Evolutionary conservation across 2,888 invertebrate species (phyloP), one percentile per base, ranked within the genome.

Genomic region (Campoplex nolae): DNA sequence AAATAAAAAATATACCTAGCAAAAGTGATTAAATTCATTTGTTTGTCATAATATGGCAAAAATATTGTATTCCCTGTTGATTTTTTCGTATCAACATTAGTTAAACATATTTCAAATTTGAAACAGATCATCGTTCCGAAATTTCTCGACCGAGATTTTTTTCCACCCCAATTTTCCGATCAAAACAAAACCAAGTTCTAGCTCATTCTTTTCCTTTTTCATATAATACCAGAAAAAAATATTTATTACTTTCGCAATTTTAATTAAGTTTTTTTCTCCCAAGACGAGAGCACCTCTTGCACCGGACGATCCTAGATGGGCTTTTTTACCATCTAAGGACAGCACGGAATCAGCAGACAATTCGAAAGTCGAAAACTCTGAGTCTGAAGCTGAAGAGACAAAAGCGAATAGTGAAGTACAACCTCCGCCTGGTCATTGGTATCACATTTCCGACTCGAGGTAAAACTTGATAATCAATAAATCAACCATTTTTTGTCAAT

Each of bases 361-460:
- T 23, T 89, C 90, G 11, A 89, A 74, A 54, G 88, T 90, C 38
- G 94, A 94, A 70, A 95, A 95, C 86, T 95, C 95, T 13, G 93
- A 95, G 18, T 94, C 94, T 51, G 95, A 95, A 75, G 91, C 93
- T 0, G 95, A 95, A 42, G 94, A 95, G 86, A 89, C 92, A 13
- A 94, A 94, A 81, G 91, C 92, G 38, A 89, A 94, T 0, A 92
- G 94, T 0, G 94, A 94, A 51, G 90, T 95, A 0, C 91, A 94
- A 90, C 95, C 96, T 7, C 96, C 97, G 1, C 94, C 96, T 1
- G 98, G 98, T 16, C 97, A 97, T 92, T 99, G 99, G 99, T 99
- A 97, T 95, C 97, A 97, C 93, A 97, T 99, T 75, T 99, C 99
- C 83, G 99, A 99, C 95, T 97, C 97, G 84, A 96, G 97, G 94